A percentile compares a stretch with the other conserved stretches of the same genome.
phyloP scores from a whole-genome alignment of 2,888 invertebrate genomes.

The Hedya salicella region DNA sequence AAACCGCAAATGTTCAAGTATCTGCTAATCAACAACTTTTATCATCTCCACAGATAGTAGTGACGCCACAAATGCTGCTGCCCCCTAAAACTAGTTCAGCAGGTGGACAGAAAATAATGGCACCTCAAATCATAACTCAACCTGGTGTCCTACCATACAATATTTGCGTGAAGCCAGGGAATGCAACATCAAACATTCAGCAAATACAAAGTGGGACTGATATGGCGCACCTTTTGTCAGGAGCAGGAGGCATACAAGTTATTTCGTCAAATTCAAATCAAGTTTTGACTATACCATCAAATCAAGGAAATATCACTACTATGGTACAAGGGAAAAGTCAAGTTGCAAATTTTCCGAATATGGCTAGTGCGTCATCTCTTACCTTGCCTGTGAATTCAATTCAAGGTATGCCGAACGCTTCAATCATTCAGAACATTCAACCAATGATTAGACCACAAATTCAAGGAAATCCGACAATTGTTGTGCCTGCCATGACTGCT shows the following conservation, averaged over 20 bases:
- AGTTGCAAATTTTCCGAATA: slow-evolving; percentile 77
- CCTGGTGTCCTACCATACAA: slow-evolving; percentile 77
- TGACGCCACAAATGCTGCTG: slow-evolving; percentile 80
- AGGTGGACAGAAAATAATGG: slow-evolving; percentile 72
- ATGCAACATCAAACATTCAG: slow-evolving; percentile 70
- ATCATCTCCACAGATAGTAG: slow-evolving; percentile 81
- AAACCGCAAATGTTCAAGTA: slow-evolving; percentile 78
- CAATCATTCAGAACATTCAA: slow-evolving; percentile 81
- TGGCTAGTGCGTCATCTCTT: slow-evolving; percentile 81
- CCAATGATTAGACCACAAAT: slow-evolving; percentile 81
- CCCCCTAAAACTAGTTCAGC: slow-evolving; percentile 77
- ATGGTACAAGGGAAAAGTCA: slow-evolving; percentile 80
- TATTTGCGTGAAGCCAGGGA: slow-evolving; percentile 80
- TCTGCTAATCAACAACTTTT: slow-evolving; percentile 76
- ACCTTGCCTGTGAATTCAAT: slow-evolving; percentile 79
- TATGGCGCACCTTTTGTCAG: slow-evolving; percentile 77
- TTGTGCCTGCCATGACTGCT: slow-evolving; percentile 77
- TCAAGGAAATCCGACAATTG: slow-evolving; percentile 79
- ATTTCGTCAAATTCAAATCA: slow-evolving; percentile 83
- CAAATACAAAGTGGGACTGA: slow-evolving; percentile 75
- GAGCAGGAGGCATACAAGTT: slow-evolving; percentile 80
- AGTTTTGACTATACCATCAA: slow-evolving; percentile 77
- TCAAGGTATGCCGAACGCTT: slow-evolving; percentile 77
- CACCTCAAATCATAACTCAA: slow-evolving; percentile 78
- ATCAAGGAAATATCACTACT: slow-evolving; percentile 69